phyloP scores from a whole-genome alignment of 1,140 invertebrate genomes.

The Anoplolepis gracilipes region DNA sequence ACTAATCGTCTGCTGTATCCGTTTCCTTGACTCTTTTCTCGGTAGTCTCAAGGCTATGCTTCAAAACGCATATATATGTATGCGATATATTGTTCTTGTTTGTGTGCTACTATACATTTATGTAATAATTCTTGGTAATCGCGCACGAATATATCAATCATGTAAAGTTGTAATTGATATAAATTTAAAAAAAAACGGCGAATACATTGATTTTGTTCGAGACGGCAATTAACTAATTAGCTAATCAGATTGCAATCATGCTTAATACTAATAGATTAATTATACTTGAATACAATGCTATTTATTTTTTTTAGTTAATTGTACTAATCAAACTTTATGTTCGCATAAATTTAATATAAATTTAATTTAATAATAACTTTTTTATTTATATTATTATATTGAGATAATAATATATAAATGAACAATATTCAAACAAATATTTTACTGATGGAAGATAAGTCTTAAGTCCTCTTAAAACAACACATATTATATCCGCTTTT shows the following conservation, averaged over 20 bases:
- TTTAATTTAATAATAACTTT: background rate
- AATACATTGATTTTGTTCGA: background rate
- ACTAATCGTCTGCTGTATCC: background rate
- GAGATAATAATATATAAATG: background rate
- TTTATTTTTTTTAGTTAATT: background rate
- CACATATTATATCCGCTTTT: too few relatives aligned
- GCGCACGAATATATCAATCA: background rate
- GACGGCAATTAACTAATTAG: background rate
- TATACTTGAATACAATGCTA: background rate
- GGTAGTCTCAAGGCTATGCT: conserved; percentile 10
- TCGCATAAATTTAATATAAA: background rate
- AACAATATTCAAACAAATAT: background rate
- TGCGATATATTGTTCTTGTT: background rate
- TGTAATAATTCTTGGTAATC: background rate
- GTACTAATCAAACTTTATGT: background rate
- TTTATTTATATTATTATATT: background rate
- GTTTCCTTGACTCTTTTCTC: conserved; percentile 45
- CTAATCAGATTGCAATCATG: background rate
- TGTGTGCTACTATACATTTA: background rate
- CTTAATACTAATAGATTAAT: conserved; percentile 3
- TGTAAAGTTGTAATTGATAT: background rate
- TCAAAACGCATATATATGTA: background rate
- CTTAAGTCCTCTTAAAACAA: background rate
- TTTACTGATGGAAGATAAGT: conserved; percentile 12
- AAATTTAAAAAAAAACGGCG: background rate